These are phyloP conservation scores for Zaprionus camerounensis DNA, from an alignment of 1,140 invertebrate species.

Conservation along the genomic window DNA sequence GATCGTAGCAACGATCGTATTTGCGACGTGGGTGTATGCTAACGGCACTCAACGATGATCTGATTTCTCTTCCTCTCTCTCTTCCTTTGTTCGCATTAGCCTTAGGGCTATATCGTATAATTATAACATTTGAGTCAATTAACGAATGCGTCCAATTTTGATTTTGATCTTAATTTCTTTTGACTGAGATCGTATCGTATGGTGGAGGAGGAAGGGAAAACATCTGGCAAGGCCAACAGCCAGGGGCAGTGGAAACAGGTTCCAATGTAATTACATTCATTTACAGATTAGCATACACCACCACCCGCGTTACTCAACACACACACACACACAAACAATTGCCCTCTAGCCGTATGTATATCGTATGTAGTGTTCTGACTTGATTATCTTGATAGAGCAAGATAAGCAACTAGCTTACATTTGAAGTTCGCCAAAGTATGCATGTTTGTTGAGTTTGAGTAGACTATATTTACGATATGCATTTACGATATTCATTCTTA, in stretches of 20 bases:
- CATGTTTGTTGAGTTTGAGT: background rate
- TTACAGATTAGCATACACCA: slow-evolving; percentile 34
- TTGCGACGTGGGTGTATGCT: slow-evolving; percentile 1
- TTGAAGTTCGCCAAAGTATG: background rate
- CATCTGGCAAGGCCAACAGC: slow-evolving; percentile 37
- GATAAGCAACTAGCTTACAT: background rate
- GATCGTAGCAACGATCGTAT: background rate
- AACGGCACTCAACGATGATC: background rate
- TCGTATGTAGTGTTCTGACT: background rate
- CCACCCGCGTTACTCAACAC: background rate
- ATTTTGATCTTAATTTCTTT: slow-evolving; percentile 37
- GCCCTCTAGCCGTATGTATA: background rate
- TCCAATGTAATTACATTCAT: slow-evolving; percentile 46
- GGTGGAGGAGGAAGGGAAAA: background rate
- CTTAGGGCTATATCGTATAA: background rate
- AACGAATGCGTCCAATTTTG: slow-evolving; percentile 6
- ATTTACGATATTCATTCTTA: slow-evolving; percentile 4
- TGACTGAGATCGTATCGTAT: slow-evolving; percentile 20
- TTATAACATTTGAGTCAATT: slow-evolving; percentile 18
- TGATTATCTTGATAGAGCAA: slow-evolving; percentile 30
- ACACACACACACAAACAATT: background rate
- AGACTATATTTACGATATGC: background rate
- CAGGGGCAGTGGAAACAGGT: slow-evolving; percentile 31
- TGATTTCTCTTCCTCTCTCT: background rate
- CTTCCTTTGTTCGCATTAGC: background rate